A percentile compares a stretch with the other conserved stretches of the same genome.
phyloP scores from a whole-genome alignment of 2,113 vertebrate genomes.

The Apistogramma diplotaenia region DNA sequence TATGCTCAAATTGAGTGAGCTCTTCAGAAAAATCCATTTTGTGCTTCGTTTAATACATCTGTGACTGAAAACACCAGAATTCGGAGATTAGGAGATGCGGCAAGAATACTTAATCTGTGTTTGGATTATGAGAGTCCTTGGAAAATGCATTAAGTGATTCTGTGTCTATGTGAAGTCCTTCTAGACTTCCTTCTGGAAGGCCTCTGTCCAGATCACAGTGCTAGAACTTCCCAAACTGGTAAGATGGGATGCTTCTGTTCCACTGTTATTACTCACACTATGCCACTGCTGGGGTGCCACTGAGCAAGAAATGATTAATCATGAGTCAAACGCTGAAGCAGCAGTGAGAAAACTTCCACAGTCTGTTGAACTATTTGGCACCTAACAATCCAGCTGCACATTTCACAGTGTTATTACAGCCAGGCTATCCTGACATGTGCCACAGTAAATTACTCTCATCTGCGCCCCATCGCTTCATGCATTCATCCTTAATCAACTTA shows the following conservation, averaged over 20 bases:
- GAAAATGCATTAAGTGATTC: too few species aligned
- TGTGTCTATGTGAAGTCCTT: too few species aligned
- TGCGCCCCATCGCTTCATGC: not conserved
- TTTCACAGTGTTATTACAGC: not conserved
- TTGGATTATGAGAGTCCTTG: too few species aligned
- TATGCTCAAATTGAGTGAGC: too few species aligned
- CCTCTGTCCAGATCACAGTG: fast-evolving
- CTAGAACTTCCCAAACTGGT: not conserved
- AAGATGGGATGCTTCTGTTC: not conserved
- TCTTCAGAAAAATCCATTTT: not conserved
- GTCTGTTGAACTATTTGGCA: not conserved
- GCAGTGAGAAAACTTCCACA: not conserved
- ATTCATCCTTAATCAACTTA: not conserved
- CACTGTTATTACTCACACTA: not conserved
- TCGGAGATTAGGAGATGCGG: not conserved
- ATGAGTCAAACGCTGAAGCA: not conserved
- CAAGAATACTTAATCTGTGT: fast-evolving
- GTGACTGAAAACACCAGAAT: not conserved
- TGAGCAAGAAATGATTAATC: not conserved
- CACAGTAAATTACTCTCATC: not conserved
- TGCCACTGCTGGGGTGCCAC: not conserved
- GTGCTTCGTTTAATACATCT: not conserved
- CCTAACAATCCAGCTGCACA: not conserved
- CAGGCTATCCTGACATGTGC: not conserved
- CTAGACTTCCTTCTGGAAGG: fast-evolving